Percentiles rank a stretch among this genome's conserved stretches.
Conservation (phyloP, 2,888 invertebrate genomes). For the Ochropacha duplaris region DNA sequence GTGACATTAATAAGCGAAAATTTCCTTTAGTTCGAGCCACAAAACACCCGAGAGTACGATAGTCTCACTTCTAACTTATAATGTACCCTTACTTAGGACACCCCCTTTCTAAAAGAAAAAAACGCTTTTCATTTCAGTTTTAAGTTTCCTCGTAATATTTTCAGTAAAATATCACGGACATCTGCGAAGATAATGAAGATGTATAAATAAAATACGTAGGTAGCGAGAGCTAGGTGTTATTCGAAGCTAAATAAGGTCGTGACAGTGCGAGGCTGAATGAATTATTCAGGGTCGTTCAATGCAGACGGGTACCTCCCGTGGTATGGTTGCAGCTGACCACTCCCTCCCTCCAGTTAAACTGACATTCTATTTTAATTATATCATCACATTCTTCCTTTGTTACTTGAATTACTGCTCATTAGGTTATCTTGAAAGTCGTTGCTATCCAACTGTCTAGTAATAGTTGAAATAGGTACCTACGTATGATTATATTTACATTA, state of each 20-base stretch:
- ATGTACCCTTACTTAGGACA: constrained; percentile 5
- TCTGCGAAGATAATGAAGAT: neutral
- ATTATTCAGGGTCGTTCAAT: constrained; percentile 68
- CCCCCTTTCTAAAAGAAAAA: constrained; percentile 35
- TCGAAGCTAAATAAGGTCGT: constrained; percentile 49
- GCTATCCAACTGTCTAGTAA: too few species aligned
- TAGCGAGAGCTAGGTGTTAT: constrained; percentile 40
- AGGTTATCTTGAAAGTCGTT: neutral
- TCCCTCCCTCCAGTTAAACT: constrained; percentile 32
- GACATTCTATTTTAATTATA: constrained; percentile 25
- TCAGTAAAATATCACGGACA: constrained; percentile 24
- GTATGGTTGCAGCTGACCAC: constrained; percentile 44
- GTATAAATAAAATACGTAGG: constrained; percentile 12
- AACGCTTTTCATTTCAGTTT: constrained; percentile 33
- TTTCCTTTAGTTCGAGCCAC: too few species aligned
- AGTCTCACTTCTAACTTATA: too few species aligned
- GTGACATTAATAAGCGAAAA: neutral
- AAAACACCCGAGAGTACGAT: too few species aligned
- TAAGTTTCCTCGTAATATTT: constrained; percentile 32
- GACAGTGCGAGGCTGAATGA: constrained; percentile 59
- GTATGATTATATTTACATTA: too few species aligned
- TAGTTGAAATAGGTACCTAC: too few species aligned
- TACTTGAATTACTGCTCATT: neutral
- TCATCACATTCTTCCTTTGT: neutral
- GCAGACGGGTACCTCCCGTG: constrained; percentile 32